These are phyloP conservation scores for Pachycephala philippinensis DNA, from an alignment of 2,113 vertebrate species.

Conservation along the genomic window DNA sequence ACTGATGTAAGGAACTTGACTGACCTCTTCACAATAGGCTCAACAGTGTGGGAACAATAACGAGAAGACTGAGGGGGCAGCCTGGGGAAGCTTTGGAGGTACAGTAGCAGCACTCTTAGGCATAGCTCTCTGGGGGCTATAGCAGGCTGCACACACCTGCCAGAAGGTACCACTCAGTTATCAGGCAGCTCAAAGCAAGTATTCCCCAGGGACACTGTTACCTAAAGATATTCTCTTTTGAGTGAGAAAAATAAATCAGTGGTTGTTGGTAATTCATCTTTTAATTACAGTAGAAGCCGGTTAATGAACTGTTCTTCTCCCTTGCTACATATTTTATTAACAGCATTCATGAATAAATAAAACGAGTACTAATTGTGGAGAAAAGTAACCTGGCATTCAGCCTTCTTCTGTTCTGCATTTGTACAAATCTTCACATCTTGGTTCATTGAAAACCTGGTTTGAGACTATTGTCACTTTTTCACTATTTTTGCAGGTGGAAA, in stretches of 20 bases:
- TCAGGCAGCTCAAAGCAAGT: background rate
- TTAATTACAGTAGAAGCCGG: conserved; percentile 47
- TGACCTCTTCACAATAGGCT: background rate
- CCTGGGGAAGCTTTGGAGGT: background rate
- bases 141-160: background rate
- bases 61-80: background rate
- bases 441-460: background rate
- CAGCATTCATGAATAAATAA: conserved; percentile 53
- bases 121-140: fast-evolving
- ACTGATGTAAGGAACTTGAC: background rate
- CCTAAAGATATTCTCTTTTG: conserved; percentile 11
- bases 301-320: conserved; percentile 25
- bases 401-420: background rate
- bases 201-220: background rate
- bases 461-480: background rate
- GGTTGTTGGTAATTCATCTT: conserved; percentile 39
- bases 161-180: background rate
- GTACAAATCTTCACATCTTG: background rate
- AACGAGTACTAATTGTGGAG: background rate
- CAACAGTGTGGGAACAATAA: background rate
- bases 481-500: background rate
- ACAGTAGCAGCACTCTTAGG: background rate
- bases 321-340: conserved; percentile 56
- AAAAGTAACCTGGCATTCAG: conserved; percentile 10
- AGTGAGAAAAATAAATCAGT: conserved; percentile 23